These are phyloP conservation scores for Emydura subglobosa DNA, from an alignment of 2,113 vertebrate species.

Conservation along the genomic window DNA sequence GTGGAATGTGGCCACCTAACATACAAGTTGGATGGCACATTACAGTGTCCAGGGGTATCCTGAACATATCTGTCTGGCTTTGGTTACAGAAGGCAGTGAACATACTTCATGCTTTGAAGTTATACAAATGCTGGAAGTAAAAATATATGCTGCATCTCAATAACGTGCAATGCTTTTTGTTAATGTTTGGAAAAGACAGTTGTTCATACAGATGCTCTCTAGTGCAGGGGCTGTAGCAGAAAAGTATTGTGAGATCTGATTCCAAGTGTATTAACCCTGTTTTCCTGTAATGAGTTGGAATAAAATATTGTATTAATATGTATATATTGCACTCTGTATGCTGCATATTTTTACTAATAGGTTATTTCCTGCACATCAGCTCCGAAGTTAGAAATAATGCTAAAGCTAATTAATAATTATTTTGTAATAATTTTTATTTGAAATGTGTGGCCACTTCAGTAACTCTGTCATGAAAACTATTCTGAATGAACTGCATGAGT, in stretches of 20 bases:
- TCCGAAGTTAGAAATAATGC: neutral
- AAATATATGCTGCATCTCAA: neutral
- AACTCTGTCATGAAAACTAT: neutral
- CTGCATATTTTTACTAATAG: neutral
- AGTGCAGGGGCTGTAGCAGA: neutral
- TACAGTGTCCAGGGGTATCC: neutral
- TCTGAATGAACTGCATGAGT: neutral
- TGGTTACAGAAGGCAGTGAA: neutral
- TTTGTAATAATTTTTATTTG: neutral
- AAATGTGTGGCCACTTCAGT: neutral
- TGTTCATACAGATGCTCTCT: neutral
- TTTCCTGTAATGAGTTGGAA: neutral
- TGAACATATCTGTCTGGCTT: neutral
- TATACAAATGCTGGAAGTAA: neutral
- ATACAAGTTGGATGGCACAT: neutral
- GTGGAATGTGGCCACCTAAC: no score
- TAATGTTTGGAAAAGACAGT: neutral
- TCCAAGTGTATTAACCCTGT: neutral
- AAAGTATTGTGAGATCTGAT: neutral
- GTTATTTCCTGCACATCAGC: neutral
- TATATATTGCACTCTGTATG: neutral
- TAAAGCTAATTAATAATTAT: neutral
- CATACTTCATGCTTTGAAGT: neutral
- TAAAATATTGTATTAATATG: neutral
- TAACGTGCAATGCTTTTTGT: fast-evolving